Base-by-base conservation (phyloP, 2,888 invertebrate species). In the Leucophenga montana region DNA sequence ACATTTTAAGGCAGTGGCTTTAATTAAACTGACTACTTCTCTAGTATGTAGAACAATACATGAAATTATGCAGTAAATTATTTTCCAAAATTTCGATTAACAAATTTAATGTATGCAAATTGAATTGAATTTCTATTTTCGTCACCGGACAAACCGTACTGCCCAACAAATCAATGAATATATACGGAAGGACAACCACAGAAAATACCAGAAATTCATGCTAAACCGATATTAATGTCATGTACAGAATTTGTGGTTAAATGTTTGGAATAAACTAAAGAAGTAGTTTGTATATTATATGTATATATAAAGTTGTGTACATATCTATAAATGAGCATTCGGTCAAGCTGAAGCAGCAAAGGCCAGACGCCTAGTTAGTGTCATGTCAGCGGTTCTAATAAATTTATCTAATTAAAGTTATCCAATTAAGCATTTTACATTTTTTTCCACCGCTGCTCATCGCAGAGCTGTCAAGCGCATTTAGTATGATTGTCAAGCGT, bases 391-490 rank as follows among this genome's bases (percentile, higher is more conserved):
- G 44, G 13, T 11, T 61, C 39, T 61, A 22, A 56, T 75, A 74
- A 84, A 80, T 80, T 78, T 69, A 71, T 77, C 75, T 79, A 80
- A 84, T 81, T 84, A 79, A 82, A 80, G 77, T 70, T 78, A 75
- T 71, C 83, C 84, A 81, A 81, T 81, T 81, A 82, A n/a, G 65
- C 44, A 18, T 48, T 14, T 67, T 33, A 64, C 16, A 50, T 3
- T 67, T 68, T 65, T 69, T 71, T 66, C 27, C 27, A 27, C 2
- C 27, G 27, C n/a, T 71, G 70, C 31, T 18, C 16, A 50, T 13
- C 18, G 50, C 16, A 13, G 16, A 75, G 79, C 82, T 80, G 83
- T 80, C 79, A 77, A 73, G 77, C 74, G 27, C 33, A 50, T 53
- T 50, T 18, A 66, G 33, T 61, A 18, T 39, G 61, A 16, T 61